Conservation (phyloP, 2,888 invertebrate species). For the Clitarchus hookeri region DNA sequence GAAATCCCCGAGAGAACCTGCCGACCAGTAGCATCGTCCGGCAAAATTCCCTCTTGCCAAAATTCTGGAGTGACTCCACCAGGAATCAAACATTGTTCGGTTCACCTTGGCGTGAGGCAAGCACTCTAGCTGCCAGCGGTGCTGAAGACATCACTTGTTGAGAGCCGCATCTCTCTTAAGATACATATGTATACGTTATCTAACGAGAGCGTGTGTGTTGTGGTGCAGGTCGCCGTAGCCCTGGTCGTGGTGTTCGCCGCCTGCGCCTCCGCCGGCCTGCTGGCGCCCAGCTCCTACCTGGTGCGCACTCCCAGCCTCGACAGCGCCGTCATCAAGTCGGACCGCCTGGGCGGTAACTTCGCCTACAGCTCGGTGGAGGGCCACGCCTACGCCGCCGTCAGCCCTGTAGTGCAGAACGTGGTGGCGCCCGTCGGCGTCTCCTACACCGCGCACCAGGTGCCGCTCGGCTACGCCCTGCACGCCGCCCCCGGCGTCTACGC, state of each 20-base stretch:
- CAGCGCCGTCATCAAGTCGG: slow-evolving; percentile 59
- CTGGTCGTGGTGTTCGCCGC: slow-evolving; percentile 4
- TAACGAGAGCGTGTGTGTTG: too few species aligned
- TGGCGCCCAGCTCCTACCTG: slow-evolving; percentile 44
- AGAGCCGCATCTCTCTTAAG: too few species aligned
- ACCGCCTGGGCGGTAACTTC: slow-evolving; percentile 60
- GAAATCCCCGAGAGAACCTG: too few species aligned
- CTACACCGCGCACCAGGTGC: slow-evolving; percentile 48
- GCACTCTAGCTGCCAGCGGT: too few species aligned
- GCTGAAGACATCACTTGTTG: too few species aligned
- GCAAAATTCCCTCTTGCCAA: too few species aligned
- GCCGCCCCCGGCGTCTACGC: not conserved
- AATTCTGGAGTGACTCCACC: too few species aligned
- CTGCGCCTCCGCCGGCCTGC: slow-evolving; percentile 28
- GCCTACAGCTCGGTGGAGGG: slow-evolving; percentile 60
- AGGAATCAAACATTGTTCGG: too few species aligned
- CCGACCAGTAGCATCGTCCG: too few species aligned
- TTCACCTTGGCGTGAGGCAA: too few species aligned
- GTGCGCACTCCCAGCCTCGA: slow-evolving; percentile 57
- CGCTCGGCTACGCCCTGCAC: not conserved
- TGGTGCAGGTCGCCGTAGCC: slow-evolving; percentile 4
- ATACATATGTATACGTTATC: too few species aligned
- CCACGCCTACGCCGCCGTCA: slow-evolving; percentile 57
- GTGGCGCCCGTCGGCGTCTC: slow-evolving; percentile 52
- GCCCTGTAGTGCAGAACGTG: slow-evolving; percentile 53